These are phyloP conservation scores for Drosophila virilis DNA, from an alignment of 1,140 invertebrate genomes.

Conservation along the genomic window DNA sequence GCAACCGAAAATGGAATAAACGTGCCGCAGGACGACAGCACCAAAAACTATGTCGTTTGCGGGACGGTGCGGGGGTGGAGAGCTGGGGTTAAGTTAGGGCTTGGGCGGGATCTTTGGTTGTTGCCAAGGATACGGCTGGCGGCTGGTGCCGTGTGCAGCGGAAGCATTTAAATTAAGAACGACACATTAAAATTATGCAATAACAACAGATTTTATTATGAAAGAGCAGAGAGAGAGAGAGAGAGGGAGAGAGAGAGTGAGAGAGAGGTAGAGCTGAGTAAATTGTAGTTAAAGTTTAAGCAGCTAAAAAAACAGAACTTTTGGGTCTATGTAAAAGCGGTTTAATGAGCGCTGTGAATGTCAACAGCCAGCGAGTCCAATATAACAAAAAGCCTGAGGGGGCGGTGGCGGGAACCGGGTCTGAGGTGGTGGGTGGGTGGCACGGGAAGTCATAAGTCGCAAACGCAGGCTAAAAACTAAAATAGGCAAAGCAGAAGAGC, in stretches of 20 bases:
- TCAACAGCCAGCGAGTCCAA: constrained; percentile 64
- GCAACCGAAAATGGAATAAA: constrained; percentile 66
- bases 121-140: constrained; percentile 67
- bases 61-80: background rate
- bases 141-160: constrained; percentile 68
- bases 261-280: constrained; percentile 3
- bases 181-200: constrained; percentile 83
- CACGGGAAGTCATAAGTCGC: constrained; percentile 74
- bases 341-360: constrained; percentile 79
- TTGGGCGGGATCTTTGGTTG: constrained; percentile 57
- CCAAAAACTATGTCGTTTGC: background rate
- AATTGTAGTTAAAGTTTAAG: constrained; percentile 58
- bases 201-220: constrained; percentile 77
- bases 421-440: constrained; percentile 15
- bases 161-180: constrained; percentile 82
- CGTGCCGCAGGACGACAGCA: constrained; percentile 31
- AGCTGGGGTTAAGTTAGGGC: background rate
- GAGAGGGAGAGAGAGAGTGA: background rate
- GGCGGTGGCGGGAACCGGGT: background rate
- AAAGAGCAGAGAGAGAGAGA: background rate
- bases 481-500: constrained; percentile 75
- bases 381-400: constrained; percentile 40
- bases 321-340: constrained; percentile 11
- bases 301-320: constrained; percentile 9
- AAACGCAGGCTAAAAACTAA: constrained; percentile 54